These are phyloP conservation scores for Cyprinodon diabolis DNA, from an alignment of 2,797 vertebrate genomes.

Conservation along the genomic window DNA sequence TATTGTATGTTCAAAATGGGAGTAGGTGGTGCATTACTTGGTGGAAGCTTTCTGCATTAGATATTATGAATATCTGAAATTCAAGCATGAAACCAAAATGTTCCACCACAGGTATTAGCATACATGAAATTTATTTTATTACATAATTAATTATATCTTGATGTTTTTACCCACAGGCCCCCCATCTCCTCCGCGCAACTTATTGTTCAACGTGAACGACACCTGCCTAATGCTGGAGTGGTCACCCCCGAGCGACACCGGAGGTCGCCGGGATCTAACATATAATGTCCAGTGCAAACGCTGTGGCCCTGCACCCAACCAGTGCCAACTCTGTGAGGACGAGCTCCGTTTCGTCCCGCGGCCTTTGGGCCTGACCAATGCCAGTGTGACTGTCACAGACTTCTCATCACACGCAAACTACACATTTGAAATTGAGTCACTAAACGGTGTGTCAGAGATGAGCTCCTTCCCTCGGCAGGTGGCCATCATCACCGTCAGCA, in stretches of 20 bases:
- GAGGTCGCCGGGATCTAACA: conserved; percentile 93
- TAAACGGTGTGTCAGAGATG: conserved; percentile 93
- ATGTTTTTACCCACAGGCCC: conserved; percentile 80
- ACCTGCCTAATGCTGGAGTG: conserved; percentile 94
- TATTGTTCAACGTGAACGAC: conserved; percentile 94
- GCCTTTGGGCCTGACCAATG: conserved; percentile 89
- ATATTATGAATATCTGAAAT: too few relatives aligned
- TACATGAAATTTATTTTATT: not conserved
- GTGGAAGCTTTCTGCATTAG: not conserved
- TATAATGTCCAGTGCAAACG: conserved; percentile 95
- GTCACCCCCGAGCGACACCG: conserved; percentile 93
- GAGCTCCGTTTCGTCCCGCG: conserved; percentile 91
- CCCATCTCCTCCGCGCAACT: conserved; percentile 92
- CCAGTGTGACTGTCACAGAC: conserved; percentile 89
- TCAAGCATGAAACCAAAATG: not conserved
- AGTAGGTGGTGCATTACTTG: too few relatives aligned
- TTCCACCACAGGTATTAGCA: too few relatives aligned
- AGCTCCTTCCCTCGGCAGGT: conserved; percentile 91
- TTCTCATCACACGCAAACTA: conserved; percentile 94
- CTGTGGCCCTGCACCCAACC: conserved; percentile 82
- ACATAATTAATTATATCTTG: not conserved
- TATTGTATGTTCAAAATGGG: too few relatives aligned
- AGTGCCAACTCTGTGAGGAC: conserved; percentile 90
- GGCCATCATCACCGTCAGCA: conserved; percentile 90
- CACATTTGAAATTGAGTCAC: conserved; percentile 96